phyloP scores from a whole-genome alignment of 2,888 invertebrate species.

The Lycia hirtaria region DNA sequence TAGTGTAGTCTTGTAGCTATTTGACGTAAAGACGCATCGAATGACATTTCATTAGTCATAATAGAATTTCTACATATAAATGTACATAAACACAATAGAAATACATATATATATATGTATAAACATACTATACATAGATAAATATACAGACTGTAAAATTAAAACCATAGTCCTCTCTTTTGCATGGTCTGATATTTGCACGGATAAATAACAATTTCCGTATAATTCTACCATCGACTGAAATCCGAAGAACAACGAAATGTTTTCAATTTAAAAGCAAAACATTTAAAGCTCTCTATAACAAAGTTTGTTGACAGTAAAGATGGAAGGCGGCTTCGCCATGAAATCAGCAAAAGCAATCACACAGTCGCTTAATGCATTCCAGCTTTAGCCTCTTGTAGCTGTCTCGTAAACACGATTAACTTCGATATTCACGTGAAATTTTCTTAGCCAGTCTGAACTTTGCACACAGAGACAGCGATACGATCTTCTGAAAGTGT shows the following conservation, averaged over 20 bases:
- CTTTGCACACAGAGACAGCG: background rate
- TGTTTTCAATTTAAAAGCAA: conserved; percentile 11
- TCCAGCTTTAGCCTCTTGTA: conserved; percentile 41
- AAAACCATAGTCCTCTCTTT: too few relatives aligned
- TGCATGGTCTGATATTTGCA: too few relatives aligned
- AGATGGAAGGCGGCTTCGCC: conserved; percentile 28
- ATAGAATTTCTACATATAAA: too few relatives aligned
- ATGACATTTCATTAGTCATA: too few relatives aligned
- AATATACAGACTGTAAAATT: too few relatives aligned
- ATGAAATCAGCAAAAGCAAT: conserved; percentile 47
- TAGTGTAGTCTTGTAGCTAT: too few relatives aligned
- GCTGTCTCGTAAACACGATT: conserved; percentile 45
- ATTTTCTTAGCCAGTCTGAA: background rate
- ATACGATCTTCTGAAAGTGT: conserved; percentile 3
- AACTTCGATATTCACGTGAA: conserved; percentile 12
- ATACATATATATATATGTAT: too few relatives aligned
- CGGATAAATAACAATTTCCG: too few relatives aligned
- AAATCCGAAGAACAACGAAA: conserved; percentile 1
- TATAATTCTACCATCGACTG: background rate
- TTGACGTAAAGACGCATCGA: too few relatives aligned
- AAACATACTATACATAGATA: too few relatives aligned
- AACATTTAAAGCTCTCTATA: conserved; percentile 9
- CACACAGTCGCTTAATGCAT: conserved; percentile 44
- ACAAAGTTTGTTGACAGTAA: conserved; percentile 29
- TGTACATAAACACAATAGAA: too few relatives aligned